Percentiles rank a stretch among this genome's conserved stretches.
Conservation (phyloP, 2,888 invertebrate genomes). For the Brachycybe producta region DNA sequence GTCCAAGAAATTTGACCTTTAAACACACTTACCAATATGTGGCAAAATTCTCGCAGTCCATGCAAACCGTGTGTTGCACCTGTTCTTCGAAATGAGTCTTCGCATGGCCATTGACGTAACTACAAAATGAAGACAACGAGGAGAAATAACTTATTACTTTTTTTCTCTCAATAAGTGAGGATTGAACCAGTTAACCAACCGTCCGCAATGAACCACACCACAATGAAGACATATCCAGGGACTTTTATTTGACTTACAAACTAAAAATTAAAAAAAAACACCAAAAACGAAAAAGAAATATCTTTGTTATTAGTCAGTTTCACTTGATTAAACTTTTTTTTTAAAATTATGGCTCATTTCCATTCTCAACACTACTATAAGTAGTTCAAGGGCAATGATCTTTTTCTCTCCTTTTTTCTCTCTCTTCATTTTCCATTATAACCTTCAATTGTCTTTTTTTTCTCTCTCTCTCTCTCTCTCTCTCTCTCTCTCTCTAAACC, state of each 20-base stretch:
- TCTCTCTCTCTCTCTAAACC: too few relatives aligned
- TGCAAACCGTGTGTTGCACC: constrained; percentile 54
- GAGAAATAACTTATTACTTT: background rate
- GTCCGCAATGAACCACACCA: constrained; percentile 59
- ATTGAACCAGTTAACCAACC: constrained; percentile 26
- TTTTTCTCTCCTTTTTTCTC: too few relatives aligned
- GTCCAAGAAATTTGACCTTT: constrained; percentile 3
- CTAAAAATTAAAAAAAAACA: constrained; percentile 26
- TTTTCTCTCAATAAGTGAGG: background rate
- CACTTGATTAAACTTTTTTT: too few relatives aligned
- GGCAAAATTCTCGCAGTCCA: constrained; percentile 59
- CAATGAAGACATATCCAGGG: constrained; percentile 67
- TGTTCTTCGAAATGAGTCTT: constrained; percentile 51
- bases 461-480: too few relatives aligned
- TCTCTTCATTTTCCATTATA: too few relatives aligned
- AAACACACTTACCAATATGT: constrained; percentile 60
- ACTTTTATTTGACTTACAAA: constrained; percentile 40
- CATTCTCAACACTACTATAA: too few relatives aligned
- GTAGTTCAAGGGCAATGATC: too few relatives aligned
- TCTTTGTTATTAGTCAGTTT: background rate
- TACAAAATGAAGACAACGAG: constrained; percentile 20
- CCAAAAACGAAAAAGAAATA: background rate
- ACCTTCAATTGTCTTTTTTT: too few relatives aligned
- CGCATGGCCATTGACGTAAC: constrained; percentile 63
- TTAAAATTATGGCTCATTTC: too few relatives aligned